Base-by-base conservation (phyloP, 2,113 vertebrate species). In the Spilogale gracilis region DNA sequence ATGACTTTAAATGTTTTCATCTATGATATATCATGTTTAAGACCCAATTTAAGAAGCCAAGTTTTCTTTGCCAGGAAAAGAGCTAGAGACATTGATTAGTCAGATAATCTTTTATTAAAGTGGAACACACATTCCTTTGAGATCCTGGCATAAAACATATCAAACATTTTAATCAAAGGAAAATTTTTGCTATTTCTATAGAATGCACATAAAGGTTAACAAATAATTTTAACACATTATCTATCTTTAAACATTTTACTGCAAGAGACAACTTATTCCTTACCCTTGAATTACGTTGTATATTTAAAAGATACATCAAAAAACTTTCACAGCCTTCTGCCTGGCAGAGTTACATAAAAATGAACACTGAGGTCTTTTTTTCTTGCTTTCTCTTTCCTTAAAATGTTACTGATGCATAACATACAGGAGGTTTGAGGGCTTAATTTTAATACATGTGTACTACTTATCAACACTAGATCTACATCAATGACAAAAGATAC, bases 301-400 rank as follows among this genome's bases (percentile, higher is more conserved):
- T 5, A 74, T 67, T 97, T 92, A 80, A 96, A 90, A 97, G 94
- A 94, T 91, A 94, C 23, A 88, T 83, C 58, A 89, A 96, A 98
- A 98, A 98, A 96, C 94, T 97, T 96, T 2, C 0, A 74, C 25
- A 95, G 93, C 0, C 89, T 98, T 97, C 96, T 84, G 83, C 80
- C 93, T 74, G 92, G 88, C 83, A 96, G 89, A 92, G 56, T 92
- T 81, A 78, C 96, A 61, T 87, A 95, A 98, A 97, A 97, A 73
- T 6, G 97, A 97, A 96, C 73, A 95, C 13, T 90, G 2, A 78
- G 3, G 0, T 5, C 1, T 0, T 94, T 98, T 98, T 90, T 54
- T 79, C 54, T 96, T 48, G 5, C 73, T 91, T 9, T 58, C 56
- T 88, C 87, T 27, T 94, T 67, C 78, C 32, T 91, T 96, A 94